A percentile compares a stretch with the other conserved stretches of the same genome.
phyloP scores from a whole-genome alignment of 2,888 invertebrate species.

The Parnassius mnemosyne region DNA sequence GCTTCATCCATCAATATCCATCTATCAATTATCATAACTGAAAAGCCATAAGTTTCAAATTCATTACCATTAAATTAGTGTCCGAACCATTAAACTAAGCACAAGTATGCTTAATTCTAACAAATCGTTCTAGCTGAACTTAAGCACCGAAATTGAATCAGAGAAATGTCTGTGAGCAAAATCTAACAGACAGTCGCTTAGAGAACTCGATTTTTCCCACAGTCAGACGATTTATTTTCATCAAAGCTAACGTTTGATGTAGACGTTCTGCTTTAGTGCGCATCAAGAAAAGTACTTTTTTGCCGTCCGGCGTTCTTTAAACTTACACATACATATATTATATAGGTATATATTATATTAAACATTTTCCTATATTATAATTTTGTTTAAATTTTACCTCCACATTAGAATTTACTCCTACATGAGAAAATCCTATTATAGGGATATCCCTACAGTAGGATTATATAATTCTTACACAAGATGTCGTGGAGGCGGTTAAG shows the following conservation, averaged over 20 bases:
- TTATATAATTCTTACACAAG: no score
- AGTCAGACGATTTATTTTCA: slow-evolving; percentile 40
- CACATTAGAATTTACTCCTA: no score
- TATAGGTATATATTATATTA: not conserved
- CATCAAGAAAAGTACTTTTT: slow-evolving; percentile 18
- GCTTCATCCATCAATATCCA: no score
- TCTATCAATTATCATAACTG: no score
- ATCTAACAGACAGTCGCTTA: slow-evolving; percentile 33
- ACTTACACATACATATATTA: not conserved
- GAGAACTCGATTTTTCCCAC: slow-evolving; percentile 31
- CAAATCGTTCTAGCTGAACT: slow-evolving; percentile 29
- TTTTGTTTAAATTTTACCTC: no score
- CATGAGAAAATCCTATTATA: no score
- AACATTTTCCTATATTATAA: no score
- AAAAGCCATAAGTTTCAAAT: no score
- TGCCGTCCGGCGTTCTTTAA: not conserved
- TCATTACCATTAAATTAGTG: no score
- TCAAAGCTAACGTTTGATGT: slow-evolving; percentile 35
- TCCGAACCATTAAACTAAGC: no score
- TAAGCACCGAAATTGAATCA: slow-evolving; percentile 41
- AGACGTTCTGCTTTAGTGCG: slow-evolving; percentile 29
- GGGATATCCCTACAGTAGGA: no score
- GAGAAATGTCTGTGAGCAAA: slow-evolving; percentile 38
- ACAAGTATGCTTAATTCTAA: not conserved
- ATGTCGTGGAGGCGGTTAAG: no score